phyloP scores from a whole-genome alignment of 2,888 invertebrate genomes.

The Diarsia rubi region DNA sequence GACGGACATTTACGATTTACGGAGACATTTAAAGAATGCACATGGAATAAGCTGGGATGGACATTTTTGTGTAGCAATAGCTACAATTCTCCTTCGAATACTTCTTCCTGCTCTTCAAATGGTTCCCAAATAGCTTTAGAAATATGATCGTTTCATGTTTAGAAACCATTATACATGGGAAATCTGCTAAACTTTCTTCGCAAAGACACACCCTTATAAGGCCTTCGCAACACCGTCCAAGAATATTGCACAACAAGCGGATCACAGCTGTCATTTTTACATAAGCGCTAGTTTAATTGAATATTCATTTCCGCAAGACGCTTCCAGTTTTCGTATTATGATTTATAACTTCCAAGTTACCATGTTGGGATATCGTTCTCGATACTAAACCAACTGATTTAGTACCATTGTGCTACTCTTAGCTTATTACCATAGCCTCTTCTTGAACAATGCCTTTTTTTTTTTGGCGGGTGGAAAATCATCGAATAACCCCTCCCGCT shows the following conservation, averaged over 20 bases:
- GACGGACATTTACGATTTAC: not conserved
- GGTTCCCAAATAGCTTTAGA: not conserved
- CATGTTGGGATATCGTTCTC: conserved; percentile 80
- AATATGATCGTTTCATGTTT: not conserved
- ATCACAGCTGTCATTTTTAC: conserved; percentile 65
- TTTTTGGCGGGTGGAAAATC: too few species aligned
- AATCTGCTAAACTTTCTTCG: conserved; percentile 7
- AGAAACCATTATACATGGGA: not conserved
- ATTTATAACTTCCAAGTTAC: conserved; percentile 79
- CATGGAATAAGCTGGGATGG: not conserved
- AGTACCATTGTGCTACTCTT: conserved; percentile 75
- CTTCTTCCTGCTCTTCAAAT: too few species aligned
- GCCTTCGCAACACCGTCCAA: conserved; percentile 12
- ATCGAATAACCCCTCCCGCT: too few species aligned
- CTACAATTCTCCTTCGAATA: not conserved
- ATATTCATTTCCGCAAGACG: conserved; percentile 77
- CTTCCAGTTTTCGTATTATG: conserved; percentile 74
- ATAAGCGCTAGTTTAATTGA: conserved; percentile 69
- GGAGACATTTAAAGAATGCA: not conserved
- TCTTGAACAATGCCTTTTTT: conserved; percentile 69
- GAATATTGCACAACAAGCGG: conserved; percentile 45
- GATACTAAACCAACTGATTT: conserved; percentile 80
- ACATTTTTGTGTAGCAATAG: not conserved
- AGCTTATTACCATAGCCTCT: conserved; percentile 75
- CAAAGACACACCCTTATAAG: conserved; percentile 10